Percentiles rank a stretch among this genome's conserved stretches.
Conservation (phyloP, 2,888 invertebrate species). For the Netelia melanura region DNA sequence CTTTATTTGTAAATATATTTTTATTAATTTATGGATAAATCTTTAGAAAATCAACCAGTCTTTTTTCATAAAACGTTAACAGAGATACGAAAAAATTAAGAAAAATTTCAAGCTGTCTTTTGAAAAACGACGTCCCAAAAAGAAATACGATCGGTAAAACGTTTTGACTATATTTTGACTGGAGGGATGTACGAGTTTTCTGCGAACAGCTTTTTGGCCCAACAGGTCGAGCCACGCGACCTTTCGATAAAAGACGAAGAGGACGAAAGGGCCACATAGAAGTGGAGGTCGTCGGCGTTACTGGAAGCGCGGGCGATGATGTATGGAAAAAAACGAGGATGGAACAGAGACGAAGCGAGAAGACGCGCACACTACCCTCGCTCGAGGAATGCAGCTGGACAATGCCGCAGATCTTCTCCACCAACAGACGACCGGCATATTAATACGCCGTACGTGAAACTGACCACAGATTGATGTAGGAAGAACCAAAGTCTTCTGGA, state of each 20-base stretch:
- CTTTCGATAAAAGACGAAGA: constrained; percentile 56
- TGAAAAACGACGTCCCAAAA: too few species aligned
- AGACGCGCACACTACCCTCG: constrained; percentile 59
- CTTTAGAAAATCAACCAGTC: too few species aligned
- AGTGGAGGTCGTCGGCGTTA: constrained; percentile 66
- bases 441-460: constrained; percentile 66
- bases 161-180: too few species aligned
- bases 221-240: constrained; percentile 58
- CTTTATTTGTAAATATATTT: too few species aligned
- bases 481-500: constrained; percentile 34
- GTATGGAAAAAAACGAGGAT: constrained; percentile 37
- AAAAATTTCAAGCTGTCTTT: too few species aligned
- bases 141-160: too few species aligned
- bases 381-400: constrained; percentile 72
- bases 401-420: constrained; percentile 71
- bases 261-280: constrained; percentile 45
- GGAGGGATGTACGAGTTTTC: background rate
- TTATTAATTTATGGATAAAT: too few species aligned
- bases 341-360: constrained; percentile 15
- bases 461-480: constrained; percentile 65
- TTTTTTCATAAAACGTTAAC: too few species aligned
- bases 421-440: constrained; percentile 65
- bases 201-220: constrained; percentile 46
- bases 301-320: constrained; percentile 52
- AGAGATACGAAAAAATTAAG: too few species aligned